Base-by-base conservation (phyloP, 2,797 vertebrate species). In the Aeoliscus strigatus region DNA sequence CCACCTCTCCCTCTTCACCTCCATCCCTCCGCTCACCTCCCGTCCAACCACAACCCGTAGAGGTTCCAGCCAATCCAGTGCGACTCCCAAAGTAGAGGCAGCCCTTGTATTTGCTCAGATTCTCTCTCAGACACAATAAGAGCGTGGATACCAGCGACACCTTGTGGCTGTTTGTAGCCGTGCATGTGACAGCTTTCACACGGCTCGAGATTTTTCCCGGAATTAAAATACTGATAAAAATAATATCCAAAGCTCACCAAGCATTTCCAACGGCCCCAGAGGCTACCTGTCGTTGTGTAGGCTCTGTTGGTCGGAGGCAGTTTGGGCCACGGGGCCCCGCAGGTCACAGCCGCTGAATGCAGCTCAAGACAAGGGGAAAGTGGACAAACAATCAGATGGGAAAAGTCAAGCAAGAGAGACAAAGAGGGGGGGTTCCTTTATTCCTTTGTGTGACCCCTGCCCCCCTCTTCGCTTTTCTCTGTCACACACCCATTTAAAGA, bases 61-160 rank as follows among this genome's bases (percentile, higher is more conserved):
- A 9, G 3, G 3, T 9, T 27, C 26, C 31, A 33, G 31, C 31
- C 82, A 84, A 86, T 86, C 76, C 2, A 1, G 13, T 16, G 32
- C 12, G 0, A 30, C 54, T 49, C 58, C 65, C 53, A 69, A 67
- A 70, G 66, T 51, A 27, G 21, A 60, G 53, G 51, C 65, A 57
- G n/a, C n/a, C 46, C 21, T 45, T 51, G 41, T 57, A 52, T 76
- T 75, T 61, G 45, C 41, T 43, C 53, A 12, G 36, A 60, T 38
- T 16, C 54, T 40, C 52, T 7, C 8, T 52, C 15, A 4, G 36
- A 33, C 27, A 29, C 26, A 13, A 44, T 1, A 45, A 82, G 64
- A 77, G 62, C 72, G 29, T 85, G 78, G 87, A 85, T 87, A 87
- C 80, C 82, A 83, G 76, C 86, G 87, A 82, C 89, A 88, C 86